Percentiles rank a stretch among this genome's conserved stretches.
These are phyloP conservation scores for Noctua fimbriata DNA, from an alignment of 2,888 invertebrate species.

Conservation along the genomic window DNA sequence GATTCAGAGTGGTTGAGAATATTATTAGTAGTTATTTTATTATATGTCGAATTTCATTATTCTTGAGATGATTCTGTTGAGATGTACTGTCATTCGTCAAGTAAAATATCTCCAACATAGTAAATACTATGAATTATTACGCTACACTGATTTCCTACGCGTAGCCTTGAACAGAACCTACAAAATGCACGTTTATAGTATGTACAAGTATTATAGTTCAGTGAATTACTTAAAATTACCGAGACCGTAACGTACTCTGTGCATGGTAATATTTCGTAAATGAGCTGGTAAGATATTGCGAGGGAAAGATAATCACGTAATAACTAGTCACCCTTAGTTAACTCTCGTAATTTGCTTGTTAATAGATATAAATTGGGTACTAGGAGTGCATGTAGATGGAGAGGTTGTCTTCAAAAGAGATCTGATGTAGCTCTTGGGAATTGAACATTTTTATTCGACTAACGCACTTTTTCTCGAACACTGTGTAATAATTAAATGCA, in stretches of 20 bases:
- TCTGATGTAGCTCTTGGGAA: background rate
- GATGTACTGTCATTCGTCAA: background rate
- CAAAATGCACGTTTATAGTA: slow-evolving; percentile 27
- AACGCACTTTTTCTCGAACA: background rate
- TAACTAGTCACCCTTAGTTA: slow-evolving; percentile 16
- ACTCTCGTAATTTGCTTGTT: slow-evolving; percentile 15
- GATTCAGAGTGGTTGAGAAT: background rate
- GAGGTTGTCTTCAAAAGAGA: background rate
- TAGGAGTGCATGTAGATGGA: background rate
- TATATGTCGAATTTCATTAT: background rate
- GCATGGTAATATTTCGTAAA: slow-evolving; percentile 17
- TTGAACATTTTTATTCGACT: background rate
- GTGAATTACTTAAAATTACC: slow-evolving; percentile 28
- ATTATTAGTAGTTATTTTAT: background rate
- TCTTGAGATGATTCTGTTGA: background rate
- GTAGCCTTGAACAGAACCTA: slow-evolving; percentile 6
- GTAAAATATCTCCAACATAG: background rate
- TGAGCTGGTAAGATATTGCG: slow-evolving; percentile 3
- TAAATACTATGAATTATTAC: background rate
- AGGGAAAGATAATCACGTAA: slow-evolving; percentile 21
- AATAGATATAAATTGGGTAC: background rate
- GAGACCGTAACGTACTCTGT: slow-evolving; percentile 7
- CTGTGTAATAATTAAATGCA: background rate
- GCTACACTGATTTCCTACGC: slow-evolving; percentile 17
- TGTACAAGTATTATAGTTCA: slow-evolving; percentile 10